A percentile compares a stretch with the other conserved stretches of the same genome.
Conservation (phyloP, 2,797 vertebrate genomes). For the Sebastes kiyomatsui region DNA sequence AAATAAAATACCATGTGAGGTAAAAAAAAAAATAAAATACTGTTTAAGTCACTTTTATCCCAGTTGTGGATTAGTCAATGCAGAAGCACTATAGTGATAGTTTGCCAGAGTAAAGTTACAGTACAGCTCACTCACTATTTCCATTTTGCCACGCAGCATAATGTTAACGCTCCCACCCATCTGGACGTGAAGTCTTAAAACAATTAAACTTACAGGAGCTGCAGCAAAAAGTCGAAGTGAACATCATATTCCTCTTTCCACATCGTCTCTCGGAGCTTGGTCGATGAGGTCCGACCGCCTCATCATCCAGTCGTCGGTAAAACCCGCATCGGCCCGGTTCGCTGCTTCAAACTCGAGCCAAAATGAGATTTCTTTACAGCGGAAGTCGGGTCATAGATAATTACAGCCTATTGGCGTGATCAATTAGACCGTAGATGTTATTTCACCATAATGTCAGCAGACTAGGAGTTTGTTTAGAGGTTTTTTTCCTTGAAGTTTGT, state of each 20-base stretch:
- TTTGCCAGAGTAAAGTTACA: neutral
- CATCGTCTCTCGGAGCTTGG: slow-evolving; percentile 67
- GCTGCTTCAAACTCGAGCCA: neutral
- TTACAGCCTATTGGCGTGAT: neutral
- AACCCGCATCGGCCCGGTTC: slow-evolving; percentile 48
- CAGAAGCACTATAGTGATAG: neutral
- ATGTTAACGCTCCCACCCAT: slow-evolving; percentile 42
- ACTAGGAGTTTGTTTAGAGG: slow-evolving; percentile 1
- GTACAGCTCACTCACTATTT: slow-evolving; percentile 51
- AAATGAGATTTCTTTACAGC: neutral
- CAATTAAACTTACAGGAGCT: slow-evolving; percentile 82
- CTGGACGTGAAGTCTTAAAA: neutral
- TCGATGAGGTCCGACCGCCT: slow-evolving; percentile 47
- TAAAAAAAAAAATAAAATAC: neutral
- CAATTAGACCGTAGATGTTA: neutral
- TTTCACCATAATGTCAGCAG: slow-evolving; percentile 15
- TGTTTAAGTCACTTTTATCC: neutral
- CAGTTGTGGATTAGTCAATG: too few relatives aligned
- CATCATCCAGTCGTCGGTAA: slow-evolving; percentile 68
- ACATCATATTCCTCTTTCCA: slow-evolving; percentile 86
- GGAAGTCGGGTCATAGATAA: slow-evolving; percentile 6
- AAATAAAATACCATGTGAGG: neutral
- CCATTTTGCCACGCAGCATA: slow-evolving; percentile 60
- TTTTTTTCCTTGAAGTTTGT: slow-evolving; percentile 61
- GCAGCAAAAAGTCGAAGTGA: slow-evolving; percentile 85